These are phyloP conservation scores for Rhinolophus ferrumequinum DNA, from an alignment of 2,113 vertebrate genomes.

Conservation along the genomic window DNA sequence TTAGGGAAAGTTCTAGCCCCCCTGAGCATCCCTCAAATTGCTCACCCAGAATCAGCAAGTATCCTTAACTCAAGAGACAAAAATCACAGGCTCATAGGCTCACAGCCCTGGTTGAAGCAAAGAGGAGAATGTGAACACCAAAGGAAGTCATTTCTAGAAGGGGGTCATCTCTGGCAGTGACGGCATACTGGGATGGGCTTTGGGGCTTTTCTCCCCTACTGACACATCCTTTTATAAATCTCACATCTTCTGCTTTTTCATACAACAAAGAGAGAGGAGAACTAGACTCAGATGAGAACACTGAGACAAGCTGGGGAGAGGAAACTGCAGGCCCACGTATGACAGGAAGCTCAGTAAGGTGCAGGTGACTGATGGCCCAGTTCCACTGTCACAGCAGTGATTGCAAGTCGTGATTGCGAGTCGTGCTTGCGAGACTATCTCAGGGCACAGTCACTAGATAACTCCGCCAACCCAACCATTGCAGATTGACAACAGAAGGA, in stretches of 20 bases:
- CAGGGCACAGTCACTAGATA: fast-evolving
- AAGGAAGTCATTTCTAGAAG: not conserved
- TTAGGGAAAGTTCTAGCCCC: not conserved
- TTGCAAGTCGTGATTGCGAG: not conserved
- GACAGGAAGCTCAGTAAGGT: fast-evolving
- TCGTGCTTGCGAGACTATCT: too few species aligned
- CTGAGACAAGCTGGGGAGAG: not conserved
- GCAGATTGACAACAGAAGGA: not conserved
- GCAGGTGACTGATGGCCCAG: fast-evolving
- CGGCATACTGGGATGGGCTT: not conserved
- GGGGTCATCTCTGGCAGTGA: not conserved
- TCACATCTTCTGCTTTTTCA: not conserved
- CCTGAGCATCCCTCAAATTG: not conserved
- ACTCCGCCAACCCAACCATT: not conserved
- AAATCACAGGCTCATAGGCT: not conserved
- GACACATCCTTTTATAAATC: not conserved
- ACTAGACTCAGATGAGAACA: not conserved
- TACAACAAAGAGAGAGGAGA: not conserved
- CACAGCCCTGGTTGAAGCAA: not conserved
- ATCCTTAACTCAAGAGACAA: not conserved
- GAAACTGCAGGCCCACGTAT: fast-evolving
- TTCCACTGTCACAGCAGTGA: not conserved
- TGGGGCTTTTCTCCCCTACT: not conserved
- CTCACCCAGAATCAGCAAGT: not conserved
- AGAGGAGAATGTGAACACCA: not conserved